A percentile compares a stretch with the other conserved stretches of the same genome.
These are phyloP conservation scores for Pangasius mekongensis DNA, from an alignment of 2,797 vertebrate species.

Conservation along the genomic window DNA sequence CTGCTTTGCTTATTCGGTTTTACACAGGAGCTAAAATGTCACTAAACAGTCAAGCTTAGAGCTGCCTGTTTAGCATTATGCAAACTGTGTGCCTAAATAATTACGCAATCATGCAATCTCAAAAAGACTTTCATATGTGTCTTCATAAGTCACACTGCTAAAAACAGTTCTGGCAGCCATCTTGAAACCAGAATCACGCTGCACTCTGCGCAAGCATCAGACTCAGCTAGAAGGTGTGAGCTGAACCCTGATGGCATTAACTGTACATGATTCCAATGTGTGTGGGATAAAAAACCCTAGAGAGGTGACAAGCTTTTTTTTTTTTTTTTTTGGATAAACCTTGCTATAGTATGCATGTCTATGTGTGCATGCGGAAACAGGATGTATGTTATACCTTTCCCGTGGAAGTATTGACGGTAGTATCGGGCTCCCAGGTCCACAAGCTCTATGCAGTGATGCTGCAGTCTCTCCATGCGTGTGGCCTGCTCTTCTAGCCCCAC, in stretches of 20 bases:
- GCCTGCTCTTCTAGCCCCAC: constrained; percentile 80
- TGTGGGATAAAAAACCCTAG: background rate
- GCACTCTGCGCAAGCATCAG: background rate
- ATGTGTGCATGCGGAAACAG: background rate
- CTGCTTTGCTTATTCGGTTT: background rate
- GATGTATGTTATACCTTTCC: constrained; percentile 81
- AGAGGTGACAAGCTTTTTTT: background rate
- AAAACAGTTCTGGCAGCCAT: background rate
- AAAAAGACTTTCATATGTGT: background rate
- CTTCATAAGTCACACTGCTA: background rate
- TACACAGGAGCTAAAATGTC: background rate
- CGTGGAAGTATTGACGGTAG: constrained; percentile 88
- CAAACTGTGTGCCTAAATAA: background rate
- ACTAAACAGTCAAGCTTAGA: background rate
- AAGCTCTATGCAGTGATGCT: constrained; percentile 88
- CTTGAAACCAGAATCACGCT: background rate
- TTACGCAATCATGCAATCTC: background rate
- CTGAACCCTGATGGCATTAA: background rate
- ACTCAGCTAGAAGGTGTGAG: background rate
- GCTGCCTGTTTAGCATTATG: background rate
- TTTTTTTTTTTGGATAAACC: background rate
- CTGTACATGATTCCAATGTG: background rate
- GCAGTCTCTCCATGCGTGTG: constrained; percentile 75
- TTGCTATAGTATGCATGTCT: background rate
- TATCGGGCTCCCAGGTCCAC: constrained; percentile 89